Conservation (phyloP, 2,888 invertebrate genomes). For the Lasioglossum malachurum region DNA sequence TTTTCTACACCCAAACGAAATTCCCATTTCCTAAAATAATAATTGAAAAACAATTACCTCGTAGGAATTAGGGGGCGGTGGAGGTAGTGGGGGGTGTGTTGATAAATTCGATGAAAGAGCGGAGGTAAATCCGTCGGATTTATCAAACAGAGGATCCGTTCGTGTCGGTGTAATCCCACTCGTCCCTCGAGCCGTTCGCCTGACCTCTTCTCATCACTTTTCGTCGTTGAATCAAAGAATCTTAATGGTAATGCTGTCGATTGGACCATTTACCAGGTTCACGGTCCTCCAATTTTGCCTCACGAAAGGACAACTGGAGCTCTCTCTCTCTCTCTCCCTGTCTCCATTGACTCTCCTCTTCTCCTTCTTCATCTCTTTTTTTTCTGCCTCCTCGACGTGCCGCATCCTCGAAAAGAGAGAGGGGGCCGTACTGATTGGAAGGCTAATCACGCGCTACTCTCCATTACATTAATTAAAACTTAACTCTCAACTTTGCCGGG, state of each 20-base stretch:
- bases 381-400: constrained; percentile 27
- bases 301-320: constrained; percentile 34
- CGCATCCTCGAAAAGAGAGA: constrained; percentile 45
- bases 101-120: constrained; percentile 19
- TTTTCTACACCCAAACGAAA: neutral
- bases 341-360: neutral
- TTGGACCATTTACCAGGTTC: constrained; percentile 56
- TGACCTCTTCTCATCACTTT: constrained; percentile 37
- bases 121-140: neutral
- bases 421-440: constrained; percentile 74
- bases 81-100: neutral
- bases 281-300: constrained; percentile 33
- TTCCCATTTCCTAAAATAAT: neutral
- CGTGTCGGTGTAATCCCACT: constrained; percentile 6
- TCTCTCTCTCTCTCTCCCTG: neutral
- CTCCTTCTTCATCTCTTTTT: neutral
- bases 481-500: constrained; percentile 75
- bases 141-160: constrained; percentile 18
- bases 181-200: constrained; percentile 32
- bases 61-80: neutral
- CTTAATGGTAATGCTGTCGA: constrained; percentile 58
- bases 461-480: constrained; percentile 84
- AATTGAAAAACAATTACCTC: neutral
- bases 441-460: constrained; percentile 81
- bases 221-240: constrained; percentile 59